These are phyloP conservation scores for Aspidiotus destructor DNA, from an alignment of 2,888 invertebrate species.

Conservation along the genomic window DNA sequence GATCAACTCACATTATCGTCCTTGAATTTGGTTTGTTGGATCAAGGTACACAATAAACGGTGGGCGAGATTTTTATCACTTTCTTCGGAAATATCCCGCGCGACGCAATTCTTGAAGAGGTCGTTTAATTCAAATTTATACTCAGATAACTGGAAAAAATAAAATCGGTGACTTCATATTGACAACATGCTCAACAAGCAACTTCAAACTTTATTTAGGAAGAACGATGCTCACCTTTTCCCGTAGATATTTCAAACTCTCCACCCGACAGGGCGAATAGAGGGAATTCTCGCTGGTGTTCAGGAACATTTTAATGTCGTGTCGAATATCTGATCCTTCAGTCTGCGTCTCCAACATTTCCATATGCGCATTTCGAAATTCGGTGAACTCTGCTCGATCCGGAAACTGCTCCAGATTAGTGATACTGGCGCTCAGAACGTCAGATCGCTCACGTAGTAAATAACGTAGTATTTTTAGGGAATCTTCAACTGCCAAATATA, in stretches of 20 bases:
- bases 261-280: constrained; percentile 16
- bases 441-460: background rate
- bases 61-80: constrained; percentile 54
- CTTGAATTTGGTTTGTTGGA: constrained; percentile 39
- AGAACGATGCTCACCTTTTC: constrained; percentile 40
- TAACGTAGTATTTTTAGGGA: background rate
- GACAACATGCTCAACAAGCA: too few relatives aligned
- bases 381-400: constrained; percentile 40
- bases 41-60: constrained; percentile 51
- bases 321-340: constrained; percentile 40
- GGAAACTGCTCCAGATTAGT: constrained; percentile 49
- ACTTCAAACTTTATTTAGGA: too few relatives aligned
- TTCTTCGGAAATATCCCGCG: constrained; percentile 57
- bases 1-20: constrained; percentile 36
- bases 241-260: constrained; percentile 40
- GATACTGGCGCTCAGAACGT: constrained; percentile 41
- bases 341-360: constrained; percentile 40
- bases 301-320: constrained; percentile 48
- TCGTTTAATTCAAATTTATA: constrained; percentile 48
- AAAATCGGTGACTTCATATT: constrained; percentile 18
- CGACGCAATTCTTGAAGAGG: constrained; percentile 49
- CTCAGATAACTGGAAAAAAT: constrained; percentile 42
- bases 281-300: constrained; percentile 40
- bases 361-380: constrained; percentile 41
- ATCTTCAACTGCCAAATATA: too few relatives aligned